These are phyloP conservation scores for Pelochelys cantorii DNA, from an alignment of 2,797 vertebrate species.

Conservation along the genomic window DNA sequence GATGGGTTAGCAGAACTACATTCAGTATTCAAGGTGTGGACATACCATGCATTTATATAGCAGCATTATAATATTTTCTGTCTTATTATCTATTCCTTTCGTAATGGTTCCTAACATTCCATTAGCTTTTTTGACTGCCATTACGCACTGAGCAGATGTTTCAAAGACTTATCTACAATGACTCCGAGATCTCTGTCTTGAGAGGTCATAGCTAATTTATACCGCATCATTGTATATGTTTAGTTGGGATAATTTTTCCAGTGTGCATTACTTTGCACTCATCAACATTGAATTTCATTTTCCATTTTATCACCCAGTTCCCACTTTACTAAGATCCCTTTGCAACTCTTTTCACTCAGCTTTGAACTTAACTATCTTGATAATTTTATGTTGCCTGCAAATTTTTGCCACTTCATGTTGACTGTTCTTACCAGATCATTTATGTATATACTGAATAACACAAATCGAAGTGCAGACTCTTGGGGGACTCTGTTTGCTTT, in stretches of 20 bases:
- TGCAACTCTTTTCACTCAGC: background rate
- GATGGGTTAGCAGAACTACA: background rate
- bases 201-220: background rate
- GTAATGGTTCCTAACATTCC: background rate
- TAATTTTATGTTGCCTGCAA: background rate
- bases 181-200: background rate
- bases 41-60: background rate
- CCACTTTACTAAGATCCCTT: background rate
- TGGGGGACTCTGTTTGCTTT: background rate
- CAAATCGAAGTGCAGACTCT: background rate
- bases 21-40: background rate
- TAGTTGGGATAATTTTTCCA: background rate
- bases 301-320: background rate
- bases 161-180: background rate
- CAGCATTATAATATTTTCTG: background rate
- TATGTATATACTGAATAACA: background rate
- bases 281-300: background rate
- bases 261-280: background rate
- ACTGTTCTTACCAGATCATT: background rate
- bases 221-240: background rate
- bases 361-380: background rate
- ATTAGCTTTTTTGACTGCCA: background rate
- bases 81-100: background rate
- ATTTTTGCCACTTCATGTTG: background rate
- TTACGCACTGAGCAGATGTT: background rate